A percentile compares a stretch with the other conserved stretches of the same genome.
Conservation (phyloP, 2,888 invertebrate genomes). For the Xanthia icteritia region DNA sequence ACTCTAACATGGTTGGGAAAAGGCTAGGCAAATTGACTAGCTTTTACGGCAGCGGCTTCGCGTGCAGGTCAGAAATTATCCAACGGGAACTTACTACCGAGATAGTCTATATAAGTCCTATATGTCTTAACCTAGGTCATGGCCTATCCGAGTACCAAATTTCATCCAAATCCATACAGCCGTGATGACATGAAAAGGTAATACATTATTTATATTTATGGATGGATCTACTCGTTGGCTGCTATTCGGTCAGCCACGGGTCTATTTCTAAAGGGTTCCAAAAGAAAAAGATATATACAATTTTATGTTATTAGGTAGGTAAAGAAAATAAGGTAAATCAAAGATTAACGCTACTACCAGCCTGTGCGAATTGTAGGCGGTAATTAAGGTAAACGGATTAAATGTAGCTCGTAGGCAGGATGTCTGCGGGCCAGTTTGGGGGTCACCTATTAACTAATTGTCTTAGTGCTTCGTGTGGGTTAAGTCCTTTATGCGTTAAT, state of each 20-base stretch:
- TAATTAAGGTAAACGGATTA: conserved; percentile 43
- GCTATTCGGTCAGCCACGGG: background rate
- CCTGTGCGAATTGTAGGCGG: background rate
- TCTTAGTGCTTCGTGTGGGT: conserved; percentile 26
- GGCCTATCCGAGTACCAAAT: background rate
- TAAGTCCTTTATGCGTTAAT: background rate
- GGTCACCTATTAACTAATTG: conserved; percentile 37
- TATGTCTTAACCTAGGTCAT: background rate
- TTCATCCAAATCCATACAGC: background rate
- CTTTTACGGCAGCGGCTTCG: no score
- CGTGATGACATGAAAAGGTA: background rate
- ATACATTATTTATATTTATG: background rate
- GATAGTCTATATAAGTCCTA: no score
- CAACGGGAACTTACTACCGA: no score
- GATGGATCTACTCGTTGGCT: background rate
- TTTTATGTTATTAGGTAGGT: background rate
- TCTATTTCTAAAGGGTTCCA: background rate
- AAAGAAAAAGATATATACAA: background rate
- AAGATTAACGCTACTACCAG: conserved; percentile 10
- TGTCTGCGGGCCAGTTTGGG: conserved; percentile 18
- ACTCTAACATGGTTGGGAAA: no score
- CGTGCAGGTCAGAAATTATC: background rate
- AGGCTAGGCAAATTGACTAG: no score
- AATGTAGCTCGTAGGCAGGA: conserved; percentile 8
- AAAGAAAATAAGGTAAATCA: conserved; percentile 9